phyloP scores from a whole-genome alignment of 2,113 vertebrate species.

The Chaenogobius annularis region DNA sequence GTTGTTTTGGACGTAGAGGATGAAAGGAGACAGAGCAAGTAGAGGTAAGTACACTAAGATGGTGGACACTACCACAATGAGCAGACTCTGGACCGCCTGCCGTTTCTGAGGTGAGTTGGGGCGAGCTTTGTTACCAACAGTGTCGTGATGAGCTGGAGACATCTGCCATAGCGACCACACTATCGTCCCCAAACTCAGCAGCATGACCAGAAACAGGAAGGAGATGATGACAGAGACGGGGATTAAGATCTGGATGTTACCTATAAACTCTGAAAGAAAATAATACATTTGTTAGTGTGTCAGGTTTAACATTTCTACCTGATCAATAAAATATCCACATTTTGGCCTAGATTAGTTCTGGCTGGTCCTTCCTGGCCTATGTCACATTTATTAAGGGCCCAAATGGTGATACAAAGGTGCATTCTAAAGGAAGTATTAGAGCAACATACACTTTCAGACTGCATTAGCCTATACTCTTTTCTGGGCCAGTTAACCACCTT shows the following conservation, averaged over 20 bases:
- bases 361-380: too few species aligned
- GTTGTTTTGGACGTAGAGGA: neutral
- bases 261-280: neutral
- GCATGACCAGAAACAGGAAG: conserved; percentile 52
- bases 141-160: conserved; percentile 40
- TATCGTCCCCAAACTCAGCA: conserved; percentile 43
- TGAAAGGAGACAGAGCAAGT: conserved; percentile 17
- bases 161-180: conserved; percentile 35
- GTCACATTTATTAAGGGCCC: too few species aligned
- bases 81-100: conserved; percentile 49
- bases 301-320: neutral
- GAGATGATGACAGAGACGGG: conserved; percentile 33
- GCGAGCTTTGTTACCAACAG: neutral
- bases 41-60: conserved; percentile 49
- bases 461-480: too few species aligned
- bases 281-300: neutral
- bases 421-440: too few species aligned
- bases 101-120: conserved; percentile 35
- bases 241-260: neutral
- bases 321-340: too few species aligned
- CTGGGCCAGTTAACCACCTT: too few species aligned
- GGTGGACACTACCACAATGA: conserved; percentile 48
- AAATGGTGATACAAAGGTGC: too few species aligned
- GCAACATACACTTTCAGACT: too few species aligned
- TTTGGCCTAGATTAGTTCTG: neutral